Evolutionary conservation across 2,797 vertebrate species (phyloP).

Genomic region (Odontamblyopus rebecca): DNA sequence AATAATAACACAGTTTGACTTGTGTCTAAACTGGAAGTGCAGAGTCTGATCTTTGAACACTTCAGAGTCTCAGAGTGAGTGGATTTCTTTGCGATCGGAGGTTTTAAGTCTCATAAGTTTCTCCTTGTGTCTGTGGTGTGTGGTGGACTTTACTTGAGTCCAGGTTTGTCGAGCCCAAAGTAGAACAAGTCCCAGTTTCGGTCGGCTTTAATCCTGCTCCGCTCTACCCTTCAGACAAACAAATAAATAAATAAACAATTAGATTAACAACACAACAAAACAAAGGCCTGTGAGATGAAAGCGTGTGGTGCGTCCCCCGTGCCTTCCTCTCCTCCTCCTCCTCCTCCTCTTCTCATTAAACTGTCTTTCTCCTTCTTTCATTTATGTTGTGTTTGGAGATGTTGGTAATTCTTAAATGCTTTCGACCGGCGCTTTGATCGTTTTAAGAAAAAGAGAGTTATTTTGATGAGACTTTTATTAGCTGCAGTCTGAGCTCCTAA

Average conservation of each 20-base stretch:
- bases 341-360: slow-evolving; percentile 54
- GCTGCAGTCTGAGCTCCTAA: slow-evolving; percentile 65
- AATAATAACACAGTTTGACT: no score
- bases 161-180: background rate
- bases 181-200: background rate
- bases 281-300: slow-evolving; percentile 61
- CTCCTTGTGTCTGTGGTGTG: no score
- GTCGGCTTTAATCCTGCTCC: background rate
- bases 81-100: no score
- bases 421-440: slow-evolving; percentile 80
- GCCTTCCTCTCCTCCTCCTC: slow-evolving; percentile 58
- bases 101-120: no score
- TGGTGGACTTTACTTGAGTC: background rate
- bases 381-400: slow-evolving; percentile 69
- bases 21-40: no score
- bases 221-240: slow-evolving; percentile 65
- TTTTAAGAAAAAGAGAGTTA: slow-evolving; percentile 75
- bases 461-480: slow-evolving; percentile 79
- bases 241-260: slow-evolving; percentile 69
- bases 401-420: slow-evolving; percentile 76
- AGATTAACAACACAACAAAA: slow-evolving; percentile 57
- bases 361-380: slow-evolving; percentile 45
- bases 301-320: slow-evolving; percentile 69
- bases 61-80: no score
- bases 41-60: no score